Conservation (phyloP, 35 echinoderm and acorn worm genomes). For the Lytechinus pictus region DNA sequence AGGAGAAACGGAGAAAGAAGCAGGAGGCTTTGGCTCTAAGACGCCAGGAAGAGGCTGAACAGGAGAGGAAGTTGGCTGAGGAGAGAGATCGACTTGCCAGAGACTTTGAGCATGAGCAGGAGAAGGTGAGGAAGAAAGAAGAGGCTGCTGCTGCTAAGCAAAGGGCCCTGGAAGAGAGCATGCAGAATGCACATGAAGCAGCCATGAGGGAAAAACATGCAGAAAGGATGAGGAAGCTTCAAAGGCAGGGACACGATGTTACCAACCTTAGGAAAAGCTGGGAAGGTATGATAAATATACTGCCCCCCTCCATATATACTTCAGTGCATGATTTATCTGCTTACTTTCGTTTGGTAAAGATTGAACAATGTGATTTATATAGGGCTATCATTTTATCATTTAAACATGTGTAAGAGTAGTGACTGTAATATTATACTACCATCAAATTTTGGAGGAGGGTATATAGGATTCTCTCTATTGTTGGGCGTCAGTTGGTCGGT, state of each 20-base stretch:
- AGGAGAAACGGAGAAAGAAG: conserved; percentile 84
- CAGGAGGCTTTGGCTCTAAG: conserved; percentile 76
- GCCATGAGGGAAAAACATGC: conserved; percentile 71
- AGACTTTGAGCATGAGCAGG: conserved; percentile 78
- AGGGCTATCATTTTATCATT: too few species aligned
- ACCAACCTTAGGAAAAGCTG: conserved; percentile 81
- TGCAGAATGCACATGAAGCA: conserved; percentile 66
- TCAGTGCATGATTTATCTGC: too few species aligned
- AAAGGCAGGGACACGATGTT: conserved; percentile 75
- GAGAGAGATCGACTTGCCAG: conserved; percentile 66
- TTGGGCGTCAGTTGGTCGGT: too few species aligned
- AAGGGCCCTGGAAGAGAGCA: conserved; percentile 64
- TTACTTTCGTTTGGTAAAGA: too few species aligned
- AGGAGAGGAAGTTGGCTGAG: conserved; percentile 64
- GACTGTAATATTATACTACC: too few species aligned
- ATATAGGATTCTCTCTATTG: too few species aligned
- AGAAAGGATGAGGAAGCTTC: conserved; percentile 66
- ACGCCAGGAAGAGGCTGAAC: conserved; percentile 73
- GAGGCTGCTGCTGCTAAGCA: conserved; percentile 69
- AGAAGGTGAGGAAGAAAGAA: conserved; percentile 86
- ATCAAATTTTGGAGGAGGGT: too few species aligned
- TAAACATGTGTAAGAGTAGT: too few species aligned
- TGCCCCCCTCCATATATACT: too few species aligned
- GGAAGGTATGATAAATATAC: conserved; percentile 59
- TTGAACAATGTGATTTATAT: too few species aligned